Evolutionary conservation across 2,888 invertebrate species (phyloP).

Genomic region (Himalopsyche kuldschensis): DNA sequence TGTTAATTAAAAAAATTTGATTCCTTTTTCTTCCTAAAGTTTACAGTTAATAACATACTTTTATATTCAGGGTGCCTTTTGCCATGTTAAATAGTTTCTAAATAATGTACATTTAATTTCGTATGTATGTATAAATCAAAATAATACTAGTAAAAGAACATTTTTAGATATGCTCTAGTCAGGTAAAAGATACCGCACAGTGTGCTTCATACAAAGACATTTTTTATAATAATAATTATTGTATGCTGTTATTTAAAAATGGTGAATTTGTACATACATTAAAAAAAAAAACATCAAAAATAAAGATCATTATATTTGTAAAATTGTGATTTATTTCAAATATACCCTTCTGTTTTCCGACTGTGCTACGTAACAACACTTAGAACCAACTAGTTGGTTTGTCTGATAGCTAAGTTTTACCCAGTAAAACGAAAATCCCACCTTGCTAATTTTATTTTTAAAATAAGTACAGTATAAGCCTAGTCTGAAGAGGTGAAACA

Average conservation of each 20-base stretch:
- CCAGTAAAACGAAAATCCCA: no score
- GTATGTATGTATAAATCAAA: not conserved
- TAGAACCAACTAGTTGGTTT: no score
- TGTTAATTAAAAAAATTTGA: no score
- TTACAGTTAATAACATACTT: not conserved
- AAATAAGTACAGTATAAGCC: no score
- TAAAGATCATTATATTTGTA: slow-evolving; percentile 1
- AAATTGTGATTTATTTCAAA: not conserved
- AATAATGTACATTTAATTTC: not conserved
- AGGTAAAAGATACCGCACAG: not conserved
- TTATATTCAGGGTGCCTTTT: slow-evolving; percentile 1
- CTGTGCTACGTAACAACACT: no score
- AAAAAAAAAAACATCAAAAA: not conserved
- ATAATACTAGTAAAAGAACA: not conserved
- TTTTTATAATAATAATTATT: not conserved
- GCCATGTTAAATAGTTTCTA: not conserved
- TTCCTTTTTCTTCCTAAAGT: no score
- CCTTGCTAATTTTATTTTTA: no score
- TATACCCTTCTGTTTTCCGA: no score
- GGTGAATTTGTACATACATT: not conserved
- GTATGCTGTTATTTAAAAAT: not conserved
- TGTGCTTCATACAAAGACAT: not conserved
- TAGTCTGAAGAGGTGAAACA: no score
- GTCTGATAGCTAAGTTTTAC: no score
- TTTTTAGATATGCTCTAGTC: not conserved